Percentiles rank a stretch among this genome's conserved stretches.
These are phyloP conservation scores for Anolis sagrei DNA, from an alignment of 2,113 vertebrate genomes.

Conservation along the genomic window DNA sequence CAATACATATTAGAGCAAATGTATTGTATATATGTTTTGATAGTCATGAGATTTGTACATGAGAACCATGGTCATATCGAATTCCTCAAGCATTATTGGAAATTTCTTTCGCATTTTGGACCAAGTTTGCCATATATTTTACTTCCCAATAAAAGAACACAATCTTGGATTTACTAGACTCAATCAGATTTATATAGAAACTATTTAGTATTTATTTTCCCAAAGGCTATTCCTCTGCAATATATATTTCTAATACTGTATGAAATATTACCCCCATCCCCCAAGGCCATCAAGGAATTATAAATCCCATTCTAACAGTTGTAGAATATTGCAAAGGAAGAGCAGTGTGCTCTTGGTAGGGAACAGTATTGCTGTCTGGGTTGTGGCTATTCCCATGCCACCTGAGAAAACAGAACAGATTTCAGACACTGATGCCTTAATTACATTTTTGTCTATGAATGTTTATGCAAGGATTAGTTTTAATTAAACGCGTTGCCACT, in stretches of 20 bases:
- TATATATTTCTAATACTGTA: slow-evolving; percentile 1
- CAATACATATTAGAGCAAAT: neutral
- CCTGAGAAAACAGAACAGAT: slow-evolving; percentile 11
- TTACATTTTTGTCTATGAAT: slow-evolving; percentile 14
- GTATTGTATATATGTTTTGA: neutral
- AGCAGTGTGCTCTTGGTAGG: neutral
- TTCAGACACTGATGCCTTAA: slow-evolving; percentile 19
- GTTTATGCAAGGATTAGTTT: slow-evolving; percentile 40
- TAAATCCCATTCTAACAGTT: slow-evolving; percentile 1
- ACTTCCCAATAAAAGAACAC: neutral
- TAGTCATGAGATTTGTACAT: neutral
- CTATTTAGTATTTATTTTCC: slow-evolving; percentile 24
- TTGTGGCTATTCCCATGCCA: neutral
- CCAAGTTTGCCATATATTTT: neutral
- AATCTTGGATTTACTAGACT: neutral
- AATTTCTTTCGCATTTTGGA: neutral
- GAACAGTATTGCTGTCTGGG: neutral
- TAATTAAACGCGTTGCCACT: slow-evolving; percentile 24
- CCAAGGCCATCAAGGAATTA: neutral
- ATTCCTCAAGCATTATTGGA: neutral
- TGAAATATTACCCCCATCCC: neutral
- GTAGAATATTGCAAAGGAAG: slow-evolving; percentile 9
- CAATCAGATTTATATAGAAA: slow-evolving; percentile 7
- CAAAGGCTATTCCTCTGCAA: slow-evolving; percentile 15
- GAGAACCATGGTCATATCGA: neutral